Evolutionary conservation across 2,797 vertebrate genomes (phyloP), one percentile per base, ranked within the genome.

Genomic region (Sebastes cheni): DNA sequence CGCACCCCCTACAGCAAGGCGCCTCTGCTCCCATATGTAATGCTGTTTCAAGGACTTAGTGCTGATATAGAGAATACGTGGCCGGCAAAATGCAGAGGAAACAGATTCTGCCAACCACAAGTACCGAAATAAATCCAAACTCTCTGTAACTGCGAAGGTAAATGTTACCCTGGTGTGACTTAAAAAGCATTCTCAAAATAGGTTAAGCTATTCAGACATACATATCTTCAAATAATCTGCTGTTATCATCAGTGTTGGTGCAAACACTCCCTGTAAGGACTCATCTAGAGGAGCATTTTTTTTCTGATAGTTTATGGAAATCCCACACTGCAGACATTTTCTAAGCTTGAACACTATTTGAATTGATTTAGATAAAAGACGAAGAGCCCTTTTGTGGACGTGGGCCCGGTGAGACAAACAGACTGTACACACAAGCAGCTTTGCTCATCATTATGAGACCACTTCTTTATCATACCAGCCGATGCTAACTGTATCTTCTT

Each of bases 301-400:
- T 42, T 36, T 42, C 12, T 32, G n/a, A 34, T 42, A 61, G 29
- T 80, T 73, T 59, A n/a, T 67, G 11, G 20, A 76, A 54, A 67
- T 55, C 14, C 29, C 9, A 13, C 42, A 50, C 22, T 52, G 65
- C 62, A 30, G 36, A 73, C n/a, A 32, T 42, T 60, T 70, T 61
- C 14, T 8, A 20, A 25, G 54, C 54, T 69, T 23, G 10, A 30
- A n/a, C 22, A 39, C 32, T 66, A 4, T 67, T 72, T 71, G 22
- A 60, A 30, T 27, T 82, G 30, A 39, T 61, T 76, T 18, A 46
- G 59, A 82, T 82, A 59, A 77, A 82, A 75, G 50, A 27, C 55
- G 1, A 6, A 42, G 39, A 34, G 25, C 3, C 29, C 11, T 2
- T 50, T 67, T 79, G 67, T 71, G 68, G 68, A 77, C 58, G n/a